A percentile compares a stretch with the other conserved stretches of the same genome.
phyloP scores from a whole-genome alignment of 2,888 invertebrate species.

The Mesorhabditis spiculigera region DNA sequence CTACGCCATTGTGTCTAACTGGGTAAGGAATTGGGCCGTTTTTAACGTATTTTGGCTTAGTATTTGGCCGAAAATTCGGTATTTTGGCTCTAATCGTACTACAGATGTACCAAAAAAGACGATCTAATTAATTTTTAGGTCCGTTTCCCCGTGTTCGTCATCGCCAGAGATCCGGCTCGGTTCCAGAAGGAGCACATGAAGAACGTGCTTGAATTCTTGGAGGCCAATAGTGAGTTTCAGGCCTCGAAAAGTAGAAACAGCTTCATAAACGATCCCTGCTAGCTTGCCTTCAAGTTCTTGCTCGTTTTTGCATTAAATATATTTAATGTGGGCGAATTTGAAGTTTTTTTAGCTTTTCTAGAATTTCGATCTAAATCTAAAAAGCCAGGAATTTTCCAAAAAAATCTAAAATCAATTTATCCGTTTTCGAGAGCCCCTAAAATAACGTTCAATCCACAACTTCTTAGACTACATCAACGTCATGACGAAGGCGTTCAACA shows the following conservation, averaged over 20 bases:
- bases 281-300: background rate
- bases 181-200: slow-evolving; percentile 56
- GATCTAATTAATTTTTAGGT: slow-evolving; percentile 34
- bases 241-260: background rate
- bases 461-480: slow-evolving; percentile 59
- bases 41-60: too few relatives aligned
- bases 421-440: too few relatives aligned
- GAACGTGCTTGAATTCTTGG: slow-evolving; percentile 57
- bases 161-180: slow-evolving; percentile 58
- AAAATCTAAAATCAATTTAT: too few relatives aligned
- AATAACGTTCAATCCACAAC: too few relatives aligned
- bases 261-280: background rate
- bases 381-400: too few relatives aligned
- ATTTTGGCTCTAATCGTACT: background rate
- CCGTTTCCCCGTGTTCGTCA: slow-evolving; percentile 58
- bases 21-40: slow-evolving; percentile 23
- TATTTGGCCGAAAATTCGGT: too few relatives aligned
- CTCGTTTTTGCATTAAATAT: background rate
- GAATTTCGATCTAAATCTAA: too few relatives aligned
- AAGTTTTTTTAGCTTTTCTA: too few relatives aligned
- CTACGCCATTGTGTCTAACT: slow-evolving; percentile 56
- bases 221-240: slow-evolving; percentile 56
- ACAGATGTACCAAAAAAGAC: background rate
- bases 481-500: slow-evolving; percentile 60
- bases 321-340: too few relatives aligned